Evolutionary conservation across 2,888 invertebrate species (phyloP).

Genomic region (Nomada lathburiana): DNA sequence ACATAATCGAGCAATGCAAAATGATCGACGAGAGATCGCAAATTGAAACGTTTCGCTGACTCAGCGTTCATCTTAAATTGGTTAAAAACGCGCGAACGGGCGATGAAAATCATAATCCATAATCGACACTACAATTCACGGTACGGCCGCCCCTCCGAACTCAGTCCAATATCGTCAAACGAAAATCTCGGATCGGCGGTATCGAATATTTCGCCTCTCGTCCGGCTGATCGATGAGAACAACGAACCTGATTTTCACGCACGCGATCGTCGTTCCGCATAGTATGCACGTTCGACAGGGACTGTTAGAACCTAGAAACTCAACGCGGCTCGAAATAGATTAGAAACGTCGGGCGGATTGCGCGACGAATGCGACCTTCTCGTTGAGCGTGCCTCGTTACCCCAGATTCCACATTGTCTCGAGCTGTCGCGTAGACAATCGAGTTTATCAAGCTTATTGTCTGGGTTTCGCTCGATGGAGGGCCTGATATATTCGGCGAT

Average conservation of each 20-base stretch:
- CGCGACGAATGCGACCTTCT: constrained; percentile 58
- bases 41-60: no score
- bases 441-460: constrained; percentile 21
- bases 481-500: not conserved
- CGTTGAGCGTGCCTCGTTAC: constrained; percentile 47
- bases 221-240: not conserved
- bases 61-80: no score
- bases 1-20: no score
- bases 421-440: constrained; percentile 25
- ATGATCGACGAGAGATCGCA: no score
- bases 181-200: not conserved
- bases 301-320: constrained; percentile 64
- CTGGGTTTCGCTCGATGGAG: constrained; percentile 4
- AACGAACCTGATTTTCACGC: constrained; percentile 2
- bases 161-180: no score
- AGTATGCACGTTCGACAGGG: constrained; percentile 48
- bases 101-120: no score
- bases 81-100: no score
- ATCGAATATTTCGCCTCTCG: not conserved
- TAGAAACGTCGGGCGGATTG: constrained; percentile 54
- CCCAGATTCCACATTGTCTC: constrained; percentile 46
- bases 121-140: no score
- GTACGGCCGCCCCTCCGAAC: no score
- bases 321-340: constrained; percentile 67
- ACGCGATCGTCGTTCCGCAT: constrained; percentile 41